phyloP scores from a whole-genome alignment of 1,140 invertebrate genomes.

The Chrysomallon squamiferum region DNA sequence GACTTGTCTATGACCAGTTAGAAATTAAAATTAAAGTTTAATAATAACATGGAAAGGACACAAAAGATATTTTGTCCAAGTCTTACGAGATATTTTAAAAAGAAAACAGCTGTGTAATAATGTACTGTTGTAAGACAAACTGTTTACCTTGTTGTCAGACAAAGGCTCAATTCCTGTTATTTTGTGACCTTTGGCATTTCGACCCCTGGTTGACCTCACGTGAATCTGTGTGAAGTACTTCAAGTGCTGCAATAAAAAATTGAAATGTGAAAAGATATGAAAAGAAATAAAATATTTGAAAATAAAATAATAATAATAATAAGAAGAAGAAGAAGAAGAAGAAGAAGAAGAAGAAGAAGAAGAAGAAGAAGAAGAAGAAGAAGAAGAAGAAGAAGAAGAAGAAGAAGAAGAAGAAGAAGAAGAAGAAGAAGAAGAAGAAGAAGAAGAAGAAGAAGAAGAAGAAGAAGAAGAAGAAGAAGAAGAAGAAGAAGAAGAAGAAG shows the following conservation, averaged over 20 bases:
- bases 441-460: slow-evolving; percentile 31
- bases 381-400: slow-evolving; percentile 24
- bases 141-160: slow-evolving; percentile 85
- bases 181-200: slow-evolving; percentile 92
- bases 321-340: too few relatives aligned
- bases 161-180: slow-evolving; percentile 97
- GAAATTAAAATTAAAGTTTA: too few relatives aligned
- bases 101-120: too few relatives aligned
- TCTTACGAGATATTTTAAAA: too few relatives aligned
- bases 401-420: slow-evolving; percentile 28
- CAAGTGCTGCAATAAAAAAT: slow-evolving; percentile 72
- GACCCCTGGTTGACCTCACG: slow-evolving; percentile 91
- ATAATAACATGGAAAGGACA: too few relatives aligned
- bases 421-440: slow-evolving; percentile 30
- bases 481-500: slow-evolving; percentile 23
- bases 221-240: slow-evolving; percentile 98
- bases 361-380: slow-evolving; percentile 26
- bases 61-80: too few relatives aligned
- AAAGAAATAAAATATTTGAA: too few relatives aligned
- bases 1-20: too few relatives aligned
- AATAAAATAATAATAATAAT: too few relatives aligned
- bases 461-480: slow-evolving; percentile 32
- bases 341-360: slow-evolving; percentile 13
- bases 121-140: too few relatives aligned
- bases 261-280: slow-evolving; percentile 3